Percentiles rank a stretch among this genome's conserved stretches.
Conservation (phyloP, 2,113 vertebrate genomes). For the Turdus rufiventris region DNA sequence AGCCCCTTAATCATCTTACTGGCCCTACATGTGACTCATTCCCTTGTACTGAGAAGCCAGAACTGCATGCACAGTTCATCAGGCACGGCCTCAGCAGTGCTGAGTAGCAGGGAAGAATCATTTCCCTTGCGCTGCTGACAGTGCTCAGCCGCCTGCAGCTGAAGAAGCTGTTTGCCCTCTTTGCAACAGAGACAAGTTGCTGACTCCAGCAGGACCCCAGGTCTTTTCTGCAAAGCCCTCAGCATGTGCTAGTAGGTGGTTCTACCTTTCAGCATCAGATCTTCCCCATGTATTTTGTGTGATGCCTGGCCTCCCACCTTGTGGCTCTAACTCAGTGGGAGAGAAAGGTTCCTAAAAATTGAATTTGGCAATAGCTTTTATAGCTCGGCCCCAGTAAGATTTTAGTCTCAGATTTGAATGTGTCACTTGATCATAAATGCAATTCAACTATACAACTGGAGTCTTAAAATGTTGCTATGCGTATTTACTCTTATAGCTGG, state of each 20-base stretch:
- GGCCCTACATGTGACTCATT: neutral
- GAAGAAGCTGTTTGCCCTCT: no score
- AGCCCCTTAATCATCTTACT: neutral
- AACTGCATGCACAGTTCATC: neutral
- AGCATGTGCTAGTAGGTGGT: accelerated
- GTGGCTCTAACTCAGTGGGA: neutral
- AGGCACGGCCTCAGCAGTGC: neutral
- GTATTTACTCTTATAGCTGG: neutral
- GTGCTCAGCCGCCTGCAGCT: neutral
- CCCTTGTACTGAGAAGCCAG: neutral
- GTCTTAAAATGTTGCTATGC: neutral
- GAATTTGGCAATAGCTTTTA: neutral
- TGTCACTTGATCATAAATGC: neutral
- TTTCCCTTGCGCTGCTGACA: neutral
- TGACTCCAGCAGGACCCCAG: neutral
- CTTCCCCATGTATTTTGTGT: neutral
- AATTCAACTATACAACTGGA: neutral
- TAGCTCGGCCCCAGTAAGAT: neutral
- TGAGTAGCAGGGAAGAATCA: neutral
- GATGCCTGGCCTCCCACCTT: neutral
- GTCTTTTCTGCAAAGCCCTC: neutral
- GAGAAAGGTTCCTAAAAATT: neutral
- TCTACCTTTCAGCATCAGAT: neutral
- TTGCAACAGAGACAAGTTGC: accelerated
- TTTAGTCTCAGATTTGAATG: neutral